These are phyloP conservation scores for Palythoa caribaeorum DNA, from an alignment of 92 coral and sea anemone genomes.

Conservation along the genomic window DNA sequence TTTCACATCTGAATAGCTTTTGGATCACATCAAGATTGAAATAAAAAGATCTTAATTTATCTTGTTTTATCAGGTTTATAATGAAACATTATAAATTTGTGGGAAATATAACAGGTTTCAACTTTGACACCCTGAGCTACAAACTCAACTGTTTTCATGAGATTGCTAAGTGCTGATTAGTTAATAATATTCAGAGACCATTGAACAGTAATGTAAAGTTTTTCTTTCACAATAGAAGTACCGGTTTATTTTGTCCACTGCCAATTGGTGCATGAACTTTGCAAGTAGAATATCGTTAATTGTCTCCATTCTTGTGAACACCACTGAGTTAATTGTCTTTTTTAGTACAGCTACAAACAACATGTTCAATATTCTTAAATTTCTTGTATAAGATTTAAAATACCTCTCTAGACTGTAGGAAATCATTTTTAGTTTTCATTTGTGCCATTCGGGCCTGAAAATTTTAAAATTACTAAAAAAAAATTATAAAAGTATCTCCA, in stretches of 20 bases:
- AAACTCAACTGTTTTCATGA: not conserved
- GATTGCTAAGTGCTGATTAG: slow-evolving; percentile 12
- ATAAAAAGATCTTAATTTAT: not conserved
- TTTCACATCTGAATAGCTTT: slow-evolving; percentile 38
- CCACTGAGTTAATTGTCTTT: not conserved
- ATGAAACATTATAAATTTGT: not conserved
- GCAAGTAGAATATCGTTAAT: not conserved
- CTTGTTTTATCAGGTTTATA: not conserved
- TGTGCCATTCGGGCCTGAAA: no score
- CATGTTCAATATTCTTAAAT: no score
- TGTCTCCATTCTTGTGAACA: not conserved
- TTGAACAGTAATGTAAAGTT: slow-evolving; percentile 33
- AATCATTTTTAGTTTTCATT: no score
- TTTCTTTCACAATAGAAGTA: slow-evolving; percentile 23
- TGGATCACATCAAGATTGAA: slow-evolving; percentile 22
- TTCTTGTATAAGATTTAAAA: no score
- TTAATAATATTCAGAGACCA: slow-evolving; percentile 39
- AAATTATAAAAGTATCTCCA: no score
- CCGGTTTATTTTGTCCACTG: slow-evolving; percentile 9
- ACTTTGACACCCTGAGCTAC: not conserved
- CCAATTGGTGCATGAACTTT: slow-evolving; percentile 15
- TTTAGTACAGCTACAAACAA: no score
- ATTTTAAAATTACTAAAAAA: no score
- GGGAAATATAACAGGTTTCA: not conserved
- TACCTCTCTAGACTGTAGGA: no score